Base-by-base conservation (phyloP, 1,140 invertebrate species). In the Carcinoscorpius rotundicauda region DNA sequence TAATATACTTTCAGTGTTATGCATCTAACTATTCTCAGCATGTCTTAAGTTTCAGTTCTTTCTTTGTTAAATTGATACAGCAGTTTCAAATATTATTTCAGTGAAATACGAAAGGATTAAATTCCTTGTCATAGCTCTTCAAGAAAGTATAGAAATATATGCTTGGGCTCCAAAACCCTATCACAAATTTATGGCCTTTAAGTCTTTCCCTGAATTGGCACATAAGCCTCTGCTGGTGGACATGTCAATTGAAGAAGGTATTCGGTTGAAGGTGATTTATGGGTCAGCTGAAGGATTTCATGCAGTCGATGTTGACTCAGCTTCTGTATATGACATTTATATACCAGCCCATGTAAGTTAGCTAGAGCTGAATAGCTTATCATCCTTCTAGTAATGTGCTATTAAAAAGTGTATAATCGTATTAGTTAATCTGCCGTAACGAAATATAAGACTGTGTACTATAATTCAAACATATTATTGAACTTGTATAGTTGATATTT, bases 141-240 rank as follows among this genome's bases (percentile, higher is more conserved):
- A 97, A 77, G 94, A 98, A 79, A 96, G 92, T 71, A 97, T 99
- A 78, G 96, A 98, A 80, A 99, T 99, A 74, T 99, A 99, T 80
- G 97, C 97, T 6, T 99, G 97, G 97, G 97, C 97, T 60, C 96
- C 96, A 50, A 98, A 98, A 83, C 97, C 97, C 62, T 99, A 99
- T 83, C 95, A 98, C 81, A 99, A 99, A 82, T 99, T 99, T 78
- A 99, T 99, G 97, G 95, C 96, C 72, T 99, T 99, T 80, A 99
- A 99, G 84, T 86, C 86, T 69, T 91, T 91, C 78, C 81, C 82
- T 67, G 86, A 89, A 72, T 77, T 91, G 69, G 78, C 79, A 68
- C 83, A 89, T 77, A 81, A 89, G 75, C 97, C 97, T 65, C 80
- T 97, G 65, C 81, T 99, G 76, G 96, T 99, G 62, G 97, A 99